Conservation (phyloP, 2,888 invertebrate species). For the Drosophila pseudotakahashii region DNA sequence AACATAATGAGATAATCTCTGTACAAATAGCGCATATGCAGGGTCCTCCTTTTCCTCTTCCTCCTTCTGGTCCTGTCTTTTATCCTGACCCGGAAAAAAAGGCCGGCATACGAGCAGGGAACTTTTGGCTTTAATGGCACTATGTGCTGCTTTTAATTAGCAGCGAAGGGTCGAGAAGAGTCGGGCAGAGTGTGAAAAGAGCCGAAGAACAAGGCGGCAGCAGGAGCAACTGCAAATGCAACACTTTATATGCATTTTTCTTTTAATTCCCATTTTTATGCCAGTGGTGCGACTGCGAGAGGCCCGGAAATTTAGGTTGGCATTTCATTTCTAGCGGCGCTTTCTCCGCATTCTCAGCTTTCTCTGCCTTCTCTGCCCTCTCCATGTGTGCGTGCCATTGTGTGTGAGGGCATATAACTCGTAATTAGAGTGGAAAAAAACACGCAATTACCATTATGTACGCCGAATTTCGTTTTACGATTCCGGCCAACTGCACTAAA, state of each 20-base stretch:
- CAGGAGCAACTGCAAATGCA: slow-evolving; percentile 63
- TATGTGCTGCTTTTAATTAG: slow-evolving; percentile 74
- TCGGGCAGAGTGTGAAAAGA: slow-evolving; percentile 41
- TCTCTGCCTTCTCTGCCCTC: slow-evolving; percentile 16
- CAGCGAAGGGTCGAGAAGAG: slow-evolving; percentile 30
- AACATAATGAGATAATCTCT: slow-evolving; percentile 77
- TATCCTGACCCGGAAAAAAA: slow-evolving; percentile 46
- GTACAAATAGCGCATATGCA: slow-evolving; percentile 67
- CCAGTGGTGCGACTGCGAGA: slow-evolving; percentile 37
- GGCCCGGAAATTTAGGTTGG: slow-evolving; percentile 70
- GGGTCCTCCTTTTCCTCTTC: slow-evolving; percentile 5
- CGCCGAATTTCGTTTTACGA: slow-evolving; percentile 77
- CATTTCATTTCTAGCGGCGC: slow-evolving; percentile 67
- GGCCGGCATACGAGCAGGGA: slow-evolving; percentile 45
- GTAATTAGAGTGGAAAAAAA: slow-evolving; percentile 76
- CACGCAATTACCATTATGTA: slow-evolving; percentile 77
- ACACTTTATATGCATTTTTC: slow-evolving; percentile 77
- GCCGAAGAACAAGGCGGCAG: slow-evolving; percentile 17
- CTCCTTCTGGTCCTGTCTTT: slow-evolving; percentile 33
- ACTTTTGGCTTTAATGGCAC: slow-evolving; percentile 78
- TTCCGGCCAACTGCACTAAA: slow-evolving; percentile 51
- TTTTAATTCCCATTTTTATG: slow-evolving; percentile 76
- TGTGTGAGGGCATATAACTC: slow-evolving; percentile 63
- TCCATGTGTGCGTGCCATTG: slow-evolving; percentile 33
- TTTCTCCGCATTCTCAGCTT: slow-evolving; percentile 18